Percentiles rank a stretch among this genome's conserved stretches.
phyloP scores from a whole-genome alignment of 2,888 invertebrate genomes.

The Orthosia gracilis region DNA sequence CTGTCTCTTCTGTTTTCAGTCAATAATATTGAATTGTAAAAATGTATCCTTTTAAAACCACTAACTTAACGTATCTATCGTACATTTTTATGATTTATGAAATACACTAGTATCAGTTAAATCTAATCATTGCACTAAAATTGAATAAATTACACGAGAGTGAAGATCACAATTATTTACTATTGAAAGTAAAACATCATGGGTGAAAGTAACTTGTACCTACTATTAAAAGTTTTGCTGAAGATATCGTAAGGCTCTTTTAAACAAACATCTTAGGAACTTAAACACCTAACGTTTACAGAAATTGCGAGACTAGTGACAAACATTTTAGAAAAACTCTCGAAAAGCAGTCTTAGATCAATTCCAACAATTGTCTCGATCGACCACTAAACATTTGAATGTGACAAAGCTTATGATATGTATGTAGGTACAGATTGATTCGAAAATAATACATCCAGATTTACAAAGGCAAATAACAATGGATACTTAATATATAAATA shows the following conservation, averaged over 20 bases:
- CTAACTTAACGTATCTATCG: conserved; percentile 85
- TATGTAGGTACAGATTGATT: conserved; percentile 79
- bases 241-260: conserved; percentile 66
- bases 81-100: conserved; percentile 82
- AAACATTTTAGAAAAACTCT: conserved; percentile 77
- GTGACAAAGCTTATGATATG: conserved; percentile 77
- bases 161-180: conserved; percentile 83
- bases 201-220: conserved; percentile 74
- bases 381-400: conserved; percentile 69
- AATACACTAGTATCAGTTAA: conserved; percentile 86
- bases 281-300: conserved; percentile 74
- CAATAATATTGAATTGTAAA: conserved; percentile 85
- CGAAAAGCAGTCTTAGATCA: conserved; percentile 89
- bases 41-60: conserved; percentile 81
- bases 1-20: conserved; percentile 85
- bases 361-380: conserved; percentile 84
- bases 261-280: conserved; percentile 76
- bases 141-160: conserved; percentile 89
- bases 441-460: conserved; percentile 74
- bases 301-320: conserved; percentile 71
- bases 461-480: conserved; percentile 81
- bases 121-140: conserved; percentile 91
- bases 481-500: conserved; percentile 89
- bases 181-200: conserved; percentile 75
- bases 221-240: conserved; percentile 75